Evolutionary conservation across 92 coral and sea anemone genomes (phyloP).

Genomic region (Pocillopora grandis): DNA sequence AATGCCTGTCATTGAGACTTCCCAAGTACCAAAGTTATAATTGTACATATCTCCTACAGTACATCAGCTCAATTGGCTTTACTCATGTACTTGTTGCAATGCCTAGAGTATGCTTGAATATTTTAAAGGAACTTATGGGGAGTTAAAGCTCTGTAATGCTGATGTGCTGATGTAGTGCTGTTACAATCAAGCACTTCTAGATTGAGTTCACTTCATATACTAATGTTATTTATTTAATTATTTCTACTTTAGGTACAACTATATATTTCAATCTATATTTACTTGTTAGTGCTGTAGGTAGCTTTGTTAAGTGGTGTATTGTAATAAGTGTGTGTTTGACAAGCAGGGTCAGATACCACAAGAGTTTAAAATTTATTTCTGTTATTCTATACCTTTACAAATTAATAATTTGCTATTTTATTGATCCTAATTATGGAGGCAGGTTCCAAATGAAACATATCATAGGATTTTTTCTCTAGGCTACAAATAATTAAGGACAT

Average conservation of each 20-base stretch:
- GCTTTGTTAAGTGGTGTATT: constrained; percentile 29
- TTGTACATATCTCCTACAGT: no score
- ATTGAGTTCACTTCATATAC: constrained; percentile 8
- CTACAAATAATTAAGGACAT: not conserved
- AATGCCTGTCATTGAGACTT: not conserved
- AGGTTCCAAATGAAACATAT: no score
- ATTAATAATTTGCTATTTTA: not conserved
- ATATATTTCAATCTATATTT: constrained; percentile 18
- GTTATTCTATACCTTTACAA: not conserved
- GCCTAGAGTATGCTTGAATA: no score
- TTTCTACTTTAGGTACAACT: constrained; percentile 65
- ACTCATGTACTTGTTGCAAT: not conserved
- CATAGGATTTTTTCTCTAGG: no score
- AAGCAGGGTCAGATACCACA: constrained; percentile 52
- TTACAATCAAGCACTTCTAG: no score
- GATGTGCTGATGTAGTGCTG: no score
- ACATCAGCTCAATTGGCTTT: no score
- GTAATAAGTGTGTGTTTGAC: constrained; percentile 23
- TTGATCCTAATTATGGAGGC: not conserved
- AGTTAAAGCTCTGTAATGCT: no score
- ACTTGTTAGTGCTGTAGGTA: constrained; percentile 21
- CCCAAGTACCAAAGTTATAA: not conserved
- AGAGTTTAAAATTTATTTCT: constrained; percentile 13
- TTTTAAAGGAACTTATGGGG: no score
- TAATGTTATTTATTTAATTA: constrained; percentile 43